These are phyloP conservation scores for Argopecten irradians DNA, from an alignment of 1,140 invertebrate species.

Conservation along the genomic window DNA sequence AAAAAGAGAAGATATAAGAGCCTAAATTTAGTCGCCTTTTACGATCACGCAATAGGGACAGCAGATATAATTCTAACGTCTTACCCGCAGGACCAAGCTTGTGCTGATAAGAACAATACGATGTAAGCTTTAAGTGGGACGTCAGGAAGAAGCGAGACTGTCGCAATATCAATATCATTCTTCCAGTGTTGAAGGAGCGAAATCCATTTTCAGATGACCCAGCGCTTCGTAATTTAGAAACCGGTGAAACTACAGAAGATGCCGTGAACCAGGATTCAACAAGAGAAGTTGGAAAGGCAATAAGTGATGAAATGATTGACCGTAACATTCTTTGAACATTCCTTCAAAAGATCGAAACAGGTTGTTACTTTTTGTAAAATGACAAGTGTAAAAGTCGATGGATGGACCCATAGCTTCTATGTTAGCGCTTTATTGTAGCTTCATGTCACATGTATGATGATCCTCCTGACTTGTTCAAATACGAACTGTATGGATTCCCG, in stretches of 20 bases:
- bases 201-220: neutral
- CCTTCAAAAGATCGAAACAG: neutral
- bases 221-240: neutral
- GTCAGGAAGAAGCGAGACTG: too few relatives aligned
- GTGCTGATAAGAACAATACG: neutral
- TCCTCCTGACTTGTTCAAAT: constrained; percentile 37
- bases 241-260: neutral
- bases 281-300: neutral
- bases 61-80: too few relatives aligned
- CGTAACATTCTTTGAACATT: neutral
- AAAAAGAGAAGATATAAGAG: too few relatives aligned
- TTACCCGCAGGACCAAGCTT: too few relatives aligned
- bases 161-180: neutral
- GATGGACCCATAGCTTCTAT: constrained; percentile 53
- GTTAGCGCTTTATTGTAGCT: constrained; percentile 36
- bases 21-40: too few relatives aligned
- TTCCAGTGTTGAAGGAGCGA: neutral
- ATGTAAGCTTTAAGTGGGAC: constrained; percentile 1
- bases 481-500: constrained; percentile 46
- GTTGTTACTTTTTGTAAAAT: constrained; percentile 27
- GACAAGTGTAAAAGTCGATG: constrained; percentile 32
- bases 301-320: neutral
- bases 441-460: constrained; percentile 33
- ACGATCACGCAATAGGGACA: too few relatives aligned
- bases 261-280: neutral